These are phyloP conservation scores for Eupithecia pulchellata DNA, from an alignment of 2,888 invertebrate genomes.

Conservation along the genomic window DNA sequence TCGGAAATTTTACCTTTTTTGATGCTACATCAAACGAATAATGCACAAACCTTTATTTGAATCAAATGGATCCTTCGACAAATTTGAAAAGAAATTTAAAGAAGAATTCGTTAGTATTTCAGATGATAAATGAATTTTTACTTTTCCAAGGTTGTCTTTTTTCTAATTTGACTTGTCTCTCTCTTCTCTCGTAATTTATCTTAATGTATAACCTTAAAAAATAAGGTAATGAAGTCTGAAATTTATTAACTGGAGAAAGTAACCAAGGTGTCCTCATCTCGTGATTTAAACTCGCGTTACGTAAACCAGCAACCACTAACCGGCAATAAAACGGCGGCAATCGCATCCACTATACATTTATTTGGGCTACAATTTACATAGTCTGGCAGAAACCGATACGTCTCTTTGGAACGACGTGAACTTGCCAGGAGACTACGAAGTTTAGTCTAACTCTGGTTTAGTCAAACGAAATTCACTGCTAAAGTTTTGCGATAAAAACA, in stretches of 20 bases:
- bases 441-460: constrained; percentile 3
- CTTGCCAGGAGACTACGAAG: constrained; percentile 5
- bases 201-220: too few species aligned
- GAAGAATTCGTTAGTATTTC: too few species aligned
- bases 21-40: not conserved
- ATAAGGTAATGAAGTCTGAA: too few species aligned
- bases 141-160: too few species aligned
- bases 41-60: not conserved
- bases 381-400: constrained; percentile 15
- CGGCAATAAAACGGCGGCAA: constrained; percentile 2
- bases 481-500: constrained; percentile 7
- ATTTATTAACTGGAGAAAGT: too few species aligned
- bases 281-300: not conserved
- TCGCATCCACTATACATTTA: not conserved
- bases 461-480: not conserved
- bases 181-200: too few species aligned
- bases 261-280: not conserved
- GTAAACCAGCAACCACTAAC: constrained; percentile 3
- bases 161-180: too few species aligned
- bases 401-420: constrained; percentile 10
- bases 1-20: not conserved
- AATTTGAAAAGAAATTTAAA: too few species aligned
- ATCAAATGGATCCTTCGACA: not conserved
- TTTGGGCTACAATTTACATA: constrained; percentile 10
- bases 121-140: too few species aligned